A percentile compares a stretch with the other conserved stretches of the same genome.
phyloP scores from a whole-genome alignment of 2,113 vertebrate species.

The Ceyx melanurus region DNA sequence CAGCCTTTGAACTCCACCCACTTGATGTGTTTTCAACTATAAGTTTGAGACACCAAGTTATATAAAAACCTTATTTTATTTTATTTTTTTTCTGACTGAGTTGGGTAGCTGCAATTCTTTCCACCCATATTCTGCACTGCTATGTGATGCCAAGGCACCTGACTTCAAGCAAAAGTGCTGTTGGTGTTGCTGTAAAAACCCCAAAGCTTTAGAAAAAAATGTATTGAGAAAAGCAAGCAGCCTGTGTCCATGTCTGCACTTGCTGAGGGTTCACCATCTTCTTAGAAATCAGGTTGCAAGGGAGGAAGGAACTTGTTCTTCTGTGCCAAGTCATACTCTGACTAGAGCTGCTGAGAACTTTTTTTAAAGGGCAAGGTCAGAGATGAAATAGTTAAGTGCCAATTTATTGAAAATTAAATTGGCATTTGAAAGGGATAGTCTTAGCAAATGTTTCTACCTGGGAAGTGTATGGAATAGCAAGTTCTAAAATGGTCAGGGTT shows the following conservation, averaged over 20 bases:
- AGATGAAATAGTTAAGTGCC: neutral
- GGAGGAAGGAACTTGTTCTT: neutral
- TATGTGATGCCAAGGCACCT: neutral
- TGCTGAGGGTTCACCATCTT: neutral
- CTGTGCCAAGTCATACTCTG: neutral
- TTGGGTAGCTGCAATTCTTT: neutral
- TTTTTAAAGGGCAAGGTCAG: neutral
- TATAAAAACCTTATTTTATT: neutral
- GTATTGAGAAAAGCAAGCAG: neutral
- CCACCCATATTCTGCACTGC: neutral
- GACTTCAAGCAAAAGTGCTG: neutral
- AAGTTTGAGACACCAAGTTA: neutral
- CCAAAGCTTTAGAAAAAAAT: neutral
- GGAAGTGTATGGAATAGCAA: neutral
- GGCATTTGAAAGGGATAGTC: neutral
- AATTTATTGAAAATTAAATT: neutral
- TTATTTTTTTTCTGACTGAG: neutral
- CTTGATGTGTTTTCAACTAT: neutral
- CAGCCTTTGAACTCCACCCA: neutral
- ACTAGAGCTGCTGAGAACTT: neutral
- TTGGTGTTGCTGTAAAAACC: neutral
- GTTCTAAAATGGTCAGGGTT: neutral
- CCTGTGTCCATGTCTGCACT: neutral
- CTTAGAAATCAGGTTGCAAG: neutral
- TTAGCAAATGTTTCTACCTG: neutral